phyloP scores from a whole-genome alignment of 2,888 invertebrate species.

The Campoletis raptor region DNA sequence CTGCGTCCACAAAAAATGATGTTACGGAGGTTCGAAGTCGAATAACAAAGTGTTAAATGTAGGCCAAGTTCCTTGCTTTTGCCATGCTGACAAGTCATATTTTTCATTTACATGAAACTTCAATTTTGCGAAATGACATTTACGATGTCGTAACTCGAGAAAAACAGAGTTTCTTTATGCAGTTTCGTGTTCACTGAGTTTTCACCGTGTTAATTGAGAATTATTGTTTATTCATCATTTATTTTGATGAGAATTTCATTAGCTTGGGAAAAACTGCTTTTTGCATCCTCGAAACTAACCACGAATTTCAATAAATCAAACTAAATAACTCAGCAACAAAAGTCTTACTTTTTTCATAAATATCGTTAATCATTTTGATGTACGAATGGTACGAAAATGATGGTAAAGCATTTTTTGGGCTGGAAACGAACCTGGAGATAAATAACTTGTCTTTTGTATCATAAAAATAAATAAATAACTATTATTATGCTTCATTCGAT shows the following conservation, averaged over 20 bases:
- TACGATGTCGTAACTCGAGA: neutral
- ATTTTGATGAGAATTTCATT: neutral
- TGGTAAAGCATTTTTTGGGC: neutral
- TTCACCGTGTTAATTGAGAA: neutral
- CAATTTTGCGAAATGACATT: neutral
- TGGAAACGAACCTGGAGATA: neutral
- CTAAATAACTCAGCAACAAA: neutral
- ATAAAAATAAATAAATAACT: neutral
- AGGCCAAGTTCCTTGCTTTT: neutral
- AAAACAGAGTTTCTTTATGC: neutral
- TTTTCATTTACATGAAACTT: slow-evolving; percentile 9
- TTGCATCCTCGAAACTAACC: neutral
- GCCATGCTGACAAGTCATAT: neutral
- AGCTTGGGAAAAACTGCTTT: neutral
- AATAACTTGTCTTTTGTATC: neutral
- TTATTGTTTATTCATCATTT: neutral
- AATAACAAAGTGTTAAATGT: neutral
- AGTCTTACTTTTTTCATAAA: neutral
- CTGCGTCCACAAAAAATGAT: neutral
- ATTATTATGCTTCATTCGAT: neutral
- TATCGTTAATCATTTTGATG: neutral
- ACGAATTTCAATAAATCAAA: neutral
- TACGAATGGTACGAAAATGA: slow-evolving; percentile 1
- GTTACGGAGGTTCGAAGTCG: neutral
- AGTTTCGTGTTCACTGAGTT: neutral